Percentiles rank a stretch among this genome's conserved stretches.
Conservation (phyloP, 2,888 invertebrate genomes). For the Calliphora vomitoria region DNA sequence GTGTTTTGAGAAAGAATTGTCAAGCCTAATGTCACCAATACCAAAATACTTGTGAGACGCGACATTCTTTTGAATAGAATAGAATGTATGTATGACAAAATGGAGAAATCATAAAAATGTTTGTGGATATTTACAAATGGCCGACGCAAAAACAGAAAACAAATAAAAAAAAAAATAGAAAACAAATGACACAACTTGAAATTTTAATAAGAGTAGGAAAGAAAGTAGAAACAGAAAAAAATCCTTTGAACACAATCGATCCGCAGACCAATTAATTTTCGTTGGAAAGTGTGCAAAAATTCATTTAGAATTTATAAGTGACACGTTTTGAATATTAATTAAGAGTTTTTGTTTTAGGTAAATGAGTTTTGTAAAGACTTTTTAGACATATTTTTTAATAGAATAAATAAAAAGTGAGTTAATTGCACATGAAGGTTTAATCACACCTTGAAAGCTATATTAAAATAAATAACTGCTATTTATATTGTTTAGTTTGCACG, state of each 20-base stretch:
- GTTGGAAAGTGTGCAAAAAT: conserved; percentile 28
- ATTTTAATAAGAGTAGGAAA: neutral
- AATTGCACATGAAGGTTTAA: too few species aligned
- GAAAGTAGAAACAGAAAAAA: neutral
- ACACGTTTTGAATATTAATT: conserved; percentile 32
- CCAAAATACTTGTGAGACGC: conserved; percentile 37
- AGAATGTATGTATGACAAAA: conserved; percentile 51
- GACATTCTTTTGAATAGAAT: conserved; percentile 33
- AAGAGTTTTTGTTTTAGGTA: neutral
- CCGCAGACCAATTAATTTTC: conserved; percentile 45
- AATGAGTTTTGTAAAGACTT: neutral
- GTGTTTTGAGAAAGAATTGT: conserved; percentile 60
- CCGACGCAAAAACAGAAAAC: conserved; percentile 51
- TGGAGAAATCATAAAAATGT: conserved; percentile 52
- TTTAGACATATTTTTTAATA: too few species aligned
- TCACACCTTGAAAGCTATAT: too few species aligned
- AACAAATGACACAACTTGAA: neutral
- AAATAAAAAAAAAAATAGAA: neutral
- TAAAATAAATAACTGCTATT: too few species aligned
- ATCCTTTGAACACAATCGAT: conserved; percentile 16
- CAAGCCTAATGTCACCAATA: conserved; percentile 64
- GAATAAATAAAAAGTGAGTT: too few species aligned
- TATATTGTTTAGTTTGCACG: too few species aligned
- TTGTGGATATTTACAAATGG: conserved; percentile 68
- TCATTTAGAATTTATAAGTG: conserved; percentile 23